Evolutionary conservation across 2,797 vertebrate genomes (phyloP), one percentile per base, ranked within the genome.

Genomic region (Dryobates pubescens): DNA sequence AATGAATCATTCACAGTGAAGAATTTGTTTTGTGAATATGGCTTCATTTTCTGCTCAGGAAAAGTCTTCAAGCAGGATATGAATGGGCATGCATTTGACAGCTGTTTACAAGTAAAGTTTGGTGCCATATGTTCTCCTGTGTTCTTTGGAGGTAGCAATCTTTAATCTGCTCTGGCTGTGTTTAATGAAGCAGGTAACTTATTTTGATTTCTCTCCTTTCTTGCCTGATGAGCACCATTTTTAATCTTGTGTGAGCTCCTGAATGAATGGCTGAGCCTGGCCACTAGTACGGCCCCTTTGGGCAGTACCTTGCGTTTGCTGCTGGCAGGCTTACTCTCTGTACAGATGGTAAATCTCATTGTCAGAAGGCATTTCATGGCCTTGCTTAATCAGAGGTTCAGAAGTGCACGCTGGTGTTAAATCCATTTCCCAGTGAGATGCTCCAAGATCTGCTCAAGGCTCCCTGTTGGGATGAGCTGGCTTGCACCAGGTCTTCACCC

Each of bases 1-100:
- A 64, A n/a, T 92, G 95, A 95, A 92, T 95, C 83, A 88, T 30
- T 77, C 62, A 77, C 64, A 65, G 80, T 34, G 80, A 84, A 91
- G 91, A 91, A 89, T 76, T 81, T 65, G 58, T 76, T 74, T 80
- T 68, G 64, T 76, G 85, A 92, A 68, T 29, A 57, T 64, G 59
- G 69, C 72, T 89, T 94, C 14, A 3, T 79, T 82, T 53, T 43
- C 41, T 59, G 77, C 89, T 88, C 72, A 8, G 4, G 38, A 74
- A 32, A 73, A 56, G 5, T 83, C 59, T 82, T 43, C 57, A 87
- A 79, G 71, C 67, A 74, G 45, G 64, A 71, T 92, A 54, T 38
- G 43, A 74, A 36, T 53, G 65, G 54, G 30, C 4, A 7, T 41
- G 29, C 41, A 34, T 82, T 87, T 95, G 72, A 69, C 75, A 88